phyloP scores from a whole-genome alignment of 2,888 invertebrate genomes.

The Phortica okadai region DNA sequence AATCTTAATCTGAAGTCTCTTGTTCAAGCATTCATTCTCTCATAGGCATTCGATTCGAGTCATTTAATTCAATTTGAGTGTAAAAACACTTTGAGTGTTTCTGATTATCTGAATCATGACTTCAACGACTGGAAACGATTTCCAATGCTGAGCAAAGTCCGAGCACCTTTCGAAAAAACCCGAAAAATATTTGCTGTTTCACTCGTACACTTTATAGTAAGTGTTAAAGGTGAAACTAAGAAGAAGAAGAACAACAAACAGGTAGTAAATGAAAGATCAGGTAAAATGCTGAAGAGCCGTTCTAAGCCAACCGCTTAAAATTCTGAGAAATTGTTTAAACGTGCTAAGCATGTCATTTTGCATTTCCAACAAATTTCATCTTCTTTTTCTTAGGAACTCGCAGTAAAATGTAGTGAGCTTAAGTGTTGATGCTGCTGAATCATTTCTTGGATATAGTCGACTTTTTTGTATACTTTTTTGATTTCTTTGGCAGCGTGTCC shows the following conservation, averaged over 20 bases:
- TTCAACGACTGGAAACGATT: neutral
- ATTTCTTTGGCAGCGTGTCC: too few species aligned
- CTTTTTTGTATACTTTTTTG: too few species aligned
- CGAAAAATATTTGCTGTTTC: neutral
- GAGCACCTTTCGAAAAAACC: too few species aligned
- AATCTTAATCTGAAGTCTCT: too few species aligned
- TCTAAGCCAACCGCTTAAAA: neutral
- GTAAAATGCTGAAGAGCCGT: neutral
- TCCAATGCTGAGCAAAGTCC: neutral
- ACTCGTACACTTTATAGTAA: neutral
- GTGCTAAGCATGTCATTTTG: neutral
- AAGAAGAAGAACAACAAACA: neutral
- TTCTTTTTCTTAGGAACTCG: too few species aligned
- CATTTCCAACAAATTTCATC: too few species aligned
- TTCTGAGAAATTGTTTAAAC: neutral
- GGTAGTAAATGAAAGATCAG: neutral
- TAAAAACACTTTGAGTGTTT: neutral
- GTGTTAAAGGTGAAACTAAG: neutral
- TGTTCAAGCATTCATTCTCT: too few species aligned
- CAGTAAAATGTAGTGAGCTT: too few species aligned
- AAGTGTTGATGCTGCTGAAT: too few species aligned
- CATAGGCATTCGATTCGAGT: neutral
- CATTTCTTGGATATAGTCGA: too few species aligned
- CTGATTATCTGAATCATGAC: too few species aligned
- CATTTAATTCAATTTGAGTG: neutral